Conservation (phyloP, 1,140 invertebrate genomes). For the Kradibia gibbosae region DNA sequence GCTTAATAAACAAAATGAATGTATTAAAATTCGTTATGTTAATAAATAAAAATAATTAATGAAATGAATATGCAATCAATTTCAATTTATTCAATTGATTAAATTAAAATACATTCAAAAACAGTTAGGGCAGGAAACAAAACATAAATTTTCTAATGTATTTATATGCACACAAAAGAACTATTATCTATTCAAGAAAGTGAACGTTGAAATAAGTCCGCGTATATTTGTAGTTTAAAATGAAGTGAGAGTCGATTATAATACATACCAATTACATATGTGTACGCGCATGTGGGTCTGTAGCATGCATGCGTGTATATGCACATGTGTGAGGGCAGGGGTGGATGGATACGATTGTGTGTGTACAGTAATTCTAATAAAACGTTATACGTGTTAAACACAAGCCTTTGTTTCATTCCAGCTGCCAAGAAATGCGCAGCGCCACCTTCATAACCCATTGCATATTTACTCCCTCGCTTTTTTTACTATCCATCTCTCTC, state of each 20-base stretch:
- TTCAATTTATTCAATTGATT: too few species aligned
- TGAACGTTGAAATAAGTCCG: not conserved
- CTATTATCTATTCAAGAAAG: not conserved
- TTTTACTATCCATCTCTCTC: conserved; percentile 18
- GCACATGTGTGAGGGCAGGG: too few species aligned
- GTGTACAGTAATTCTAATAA: conserved; percentile 12
- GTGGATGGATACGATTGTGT: too few species aligned
- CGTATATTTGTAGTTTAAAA: not conserved
- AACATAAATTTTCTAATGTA: not conserved
- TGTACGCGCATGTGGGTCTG: too few species aligned
- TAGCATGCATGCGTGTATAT: too few species aligned
- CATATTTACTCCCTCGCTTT: conserved; percentile 39
- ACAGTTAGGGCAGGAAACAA: not conserved
- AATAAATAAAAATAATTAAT: not conserved
- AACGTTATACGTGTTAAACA: conserved; percentile 8
- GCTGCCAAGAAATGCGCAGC: conserved; percentile 39
- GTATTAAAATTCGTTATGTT: too few species aligned
- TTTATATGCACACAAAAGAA: not conserved
- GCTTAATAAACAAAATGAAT: not conserved
- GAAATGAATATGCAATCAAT: not conserved
- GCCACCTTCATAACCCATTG: conserved; percentile 10
- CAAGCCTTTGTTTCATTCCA: conserved; percentile 42
- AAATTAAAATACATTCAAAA: not conserved
- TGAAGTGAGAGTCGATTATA: not conserved
- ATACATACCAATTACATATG: not conserved